Evolutionary conservation across 2,888 invertebrate species (phyloP), one percentile per base, ranked within the genome.

Genomic region (Micropterix aruncella): DNA sequence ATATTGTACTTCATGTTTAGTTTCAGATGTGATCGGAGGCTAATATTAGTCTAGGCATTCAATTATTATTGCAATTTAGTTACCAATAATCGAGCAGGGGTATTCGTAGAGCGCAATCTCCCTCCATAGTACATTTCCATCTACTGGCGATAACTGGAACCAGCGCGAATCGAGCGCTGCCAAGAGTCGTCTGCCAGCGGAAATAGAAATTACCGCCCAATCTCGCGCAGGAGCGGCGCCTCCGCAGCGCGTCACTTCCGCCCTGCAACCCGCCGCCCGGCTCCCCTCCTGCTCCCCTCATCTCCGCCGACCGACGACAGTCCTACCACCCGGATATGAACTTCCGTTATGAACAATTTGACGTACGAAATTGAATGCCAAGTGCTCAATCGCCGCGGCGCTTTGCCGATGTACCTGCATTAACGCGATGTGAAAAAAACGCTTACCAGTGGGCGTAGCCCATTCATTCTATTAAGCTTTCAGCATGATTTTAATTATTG

Each of bases 301-400:
- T n/a, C 17, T 12, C 38, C 12, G 18, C 15, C 40, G 18, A 4
- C 18, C 18, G 18, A 60, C 63, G 65, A 63, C 66, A 59, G 63
- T 66, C 56, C 36, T 39, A 12, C 17, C 66, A 66, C 66, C 80
- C 83, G 84, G 83, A 84, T 83, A 83, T 84, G 83, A 83, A 80
- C 79, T 81, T 80, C 80, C 83, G 83, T 80, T 82, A 78, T 80
- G 82, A 80, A 83, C 81, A 82, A 82, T 83, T 83, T 82, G 75
- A 71, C 70, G 63, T 65, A 68, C 71, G 73, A 75, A 75, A 76
- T 75, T 75, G 75, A 73, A 75, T 73, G 60, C 38, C 67, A 58
- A 62, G 61, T 59, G 41, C 16, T 19, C 18, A 17, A 5, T 19
- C 41, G 61, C 61, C 61, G 61, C 60, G 58, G 61, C 52, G 56